phyloP scores from a whole-genome alignment of 2,113 vertebrate genomes.

The Equus przewalskii region DNA sequence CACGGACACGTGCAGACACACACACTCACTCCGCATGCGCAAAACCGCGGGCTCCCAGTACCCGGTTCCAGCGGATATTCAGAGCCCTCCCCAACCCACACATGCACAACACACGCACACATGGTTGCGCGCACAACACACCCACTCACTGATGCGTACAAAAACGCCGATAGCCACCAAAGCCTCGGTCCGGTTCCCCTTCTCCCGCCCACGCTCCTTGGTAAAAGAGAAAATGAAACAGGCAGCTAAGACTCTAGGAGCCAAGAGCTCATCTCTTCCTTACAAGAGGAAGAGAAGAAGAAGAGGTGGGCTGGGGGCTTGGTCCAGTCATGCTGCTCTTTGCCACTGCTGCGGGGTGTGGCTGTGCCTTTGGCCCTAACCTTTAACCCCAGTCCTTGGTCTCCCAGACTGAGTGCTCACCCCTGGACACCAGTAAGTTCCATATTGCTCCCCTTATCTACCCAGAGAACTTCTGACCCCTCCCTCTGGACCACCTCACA shows the following conservation, averaged over 20 bases:
- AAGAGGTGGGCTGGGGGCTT: neutral
- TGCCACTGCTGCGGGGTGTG: neutral
- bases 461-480: neutral
- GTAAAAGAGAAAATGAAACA: conserved; percentile 80
- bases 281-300: neutral
- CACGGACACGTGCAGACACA: conserved; percentile 78
- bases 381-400: neutral
- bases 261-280: conserved; percentile 1
- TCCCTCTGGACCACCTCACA: neutral
- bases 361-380: conserved; percentile 32
- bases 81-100: conserved; percentile 80
- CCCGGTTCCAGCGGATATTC: conserved; percentile 69
- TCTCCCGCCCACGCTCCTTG: neutral
- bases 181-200: conserved; percentile 1
- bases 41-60: conserved; percentile 40
- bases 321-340: neutral
- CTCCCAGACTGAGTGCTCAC: neutral
- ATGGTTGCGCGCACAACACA: conserved; percentile 76
- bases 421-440: neutral
- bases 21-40: conserved; percentile 80
- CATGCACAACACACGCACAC: conserved; percentile 81
- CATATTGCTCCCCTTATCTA: neutral
- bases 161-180: conserved; percentile 72
- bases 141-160: conserved; percentile 80
- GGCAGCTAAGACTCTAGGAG: neutral